phyloP scores from a whole-genome alignment of 1,140 invertebrate genomes.

The Eriosoma lanigerum region DNA sequence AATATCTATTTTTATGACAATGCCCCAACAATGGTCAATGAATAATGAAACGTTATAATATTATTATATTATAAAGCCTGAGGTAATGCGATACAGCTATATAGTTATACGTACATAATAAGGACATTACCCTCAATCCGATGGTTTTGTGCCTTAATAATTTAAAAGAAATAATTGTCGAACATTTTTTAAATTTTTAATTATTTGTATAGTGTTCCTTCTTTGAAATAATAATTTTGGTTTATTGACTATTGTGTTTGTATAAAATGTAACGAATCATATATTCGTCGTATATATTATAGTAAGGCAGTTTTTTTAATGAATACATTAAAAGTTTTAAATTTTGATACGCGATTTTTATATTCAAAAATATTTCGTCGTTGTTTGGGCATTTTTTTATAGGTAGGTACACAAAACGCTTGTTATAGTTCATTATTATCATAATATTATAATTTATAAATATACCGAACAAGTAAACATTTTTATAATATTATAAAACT shows the following conservation, averaged over 20 bases:
- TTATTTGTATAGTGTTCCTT: background rate
- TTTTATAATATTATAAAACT: too few relatives aligned
- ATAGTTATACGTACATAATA: too few relatives aligned
- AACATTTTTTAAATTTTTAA: background rate
- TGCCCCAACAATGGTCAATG: background rate
- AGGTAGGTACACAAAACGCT: too few relatives aligned
- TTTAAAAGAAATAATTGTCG: background rate
- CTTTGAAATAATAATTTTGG: background rate
- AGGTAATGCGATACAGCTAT: slow-evolving; percentile 7
- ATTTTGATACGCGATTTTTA: too few relatives aligned
- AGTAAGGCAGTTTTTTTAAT: too few relatives aligned
- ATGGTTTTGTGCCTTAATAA: background rate
- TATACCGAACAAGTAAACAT: too few relatives aligned
- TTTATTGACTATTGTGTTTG: background rate
- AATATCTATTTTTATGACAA: background rate
- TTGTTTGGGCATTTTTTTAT: too few relatives aligned
- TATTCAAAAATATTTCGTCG: too few relatives aligned
- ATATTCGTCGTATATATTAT: too few relatives aligned
- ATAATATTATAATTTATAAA: too few relatives aligned
- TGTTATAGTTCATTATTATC: too few relatives aligned
- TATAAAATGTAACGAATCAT: background rate
- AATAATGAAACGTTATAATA: slow-evolving; percentile 6
- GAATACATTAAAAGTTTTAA: too few relatives aligned
- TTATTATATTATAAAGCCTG: background rate
- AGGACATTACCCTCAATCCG: slow-evolving; percentile 23